Evolutionary conservation across 1,140 invertebrate genomes (phyloP).

Genomic region (Wiebesia pumilae): DNA sequence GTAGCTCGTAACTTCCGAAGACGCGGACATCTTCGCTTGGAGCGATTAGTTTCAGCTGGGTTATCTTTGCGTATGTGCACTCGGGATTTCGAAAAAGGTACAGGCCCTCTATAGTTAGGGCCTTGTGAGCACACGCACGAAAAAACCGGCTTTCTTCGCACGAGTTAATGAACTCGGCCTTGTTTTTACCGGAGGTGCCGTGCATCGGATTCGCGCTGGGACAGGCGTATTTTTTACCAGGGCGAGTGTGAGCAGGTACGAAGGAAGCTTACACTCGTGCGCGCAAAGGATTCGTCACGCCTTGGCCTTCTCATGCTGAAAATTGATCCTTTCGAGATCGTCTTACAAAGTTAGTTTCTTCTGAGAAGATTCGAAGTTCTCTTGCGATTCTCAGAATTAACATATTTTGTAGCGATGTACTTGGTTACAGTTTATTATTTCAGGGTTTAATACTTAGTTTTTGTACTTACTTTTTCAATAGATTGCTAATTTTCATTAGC

Average conservation of each 20-base stretch:
- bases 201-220: background rate
- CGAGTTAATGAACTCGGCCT: slow-evolving; percentile 40
- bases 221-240: slow-evolving; percentile 6
- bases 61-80: background rate
- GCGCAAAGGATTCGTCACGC: slow-evolving; percentile 21
- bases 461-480: background rate
- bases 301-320: slow-evolving; percentile 31
- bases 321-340: slow-evolving; percentile 42
- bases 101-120: background rate
- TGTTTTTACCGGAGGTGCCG: slow-evolving; percentile 14
- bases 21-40: background rate
- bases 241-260: background rate
- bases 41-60: background rate
- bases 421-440: background rate
- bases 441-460: background rate
- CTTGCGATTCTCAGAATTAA: slow-evolving; percentile 8
- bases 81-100: background rate
- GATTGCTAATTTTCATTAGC: slow-evolving; percentile 5
- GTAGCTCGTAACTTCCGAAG: too few species aligned
- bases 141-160: background rate
- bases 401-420: background rate
- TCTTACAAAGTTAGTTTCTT: slow-evolving; percentile 33
- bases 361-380: slow-evolving; percentile 21
- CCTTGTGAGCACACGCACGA: background rate
- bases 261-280: background rate